Evolutionary conservation across 92 coral and sea anemone genomes (phyloP).

Genomic region (Phenganax marumi): DNA sequence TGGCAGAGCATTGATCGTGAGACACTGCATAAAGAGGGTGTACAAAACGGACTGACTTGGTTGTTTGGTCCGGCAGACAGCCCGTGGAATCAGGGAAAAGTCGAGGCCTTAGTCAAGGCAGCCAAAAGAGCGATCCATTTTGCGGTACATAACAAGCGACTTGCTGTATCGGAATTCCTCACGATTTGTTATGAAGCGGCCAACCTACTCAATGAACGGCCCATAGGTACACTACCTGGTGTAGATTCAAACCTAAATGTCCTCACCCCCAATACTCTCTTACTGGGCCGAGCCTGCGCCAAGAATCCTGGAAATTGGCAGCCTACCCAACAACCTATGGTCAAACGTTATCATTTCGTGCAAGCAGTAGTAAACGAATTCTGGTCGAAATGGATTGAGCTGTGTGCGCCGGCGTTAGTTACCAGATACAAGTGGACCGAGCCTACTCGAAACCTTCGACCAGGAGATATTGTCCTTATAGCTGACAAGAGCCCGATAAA

Average conservation of each 20-base stretch:
- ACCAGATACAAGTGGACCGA: constrained; percentile 38
- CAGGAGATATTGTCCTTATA: constrained; percentile 45
- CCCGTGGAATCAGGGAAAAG: constrained; percentile 73
- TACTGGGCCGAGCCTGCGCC: constrained; percentile 66
- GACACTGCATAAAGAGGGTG: constrained; percentile 40
- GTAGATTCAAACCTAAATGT: constrained; percentile 57
- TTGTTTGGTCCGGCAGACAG: constrained; percentile 66
- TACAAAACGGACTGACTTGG: constrained; percentile 63
- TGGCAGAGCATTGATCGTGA: constrained; percentile 58
- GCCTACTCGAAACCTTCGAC: constrained; percentile 40
- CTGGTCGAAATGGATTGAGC: constrained; percentile 69
- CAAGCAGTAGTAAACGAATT: constrained; percentile 63
- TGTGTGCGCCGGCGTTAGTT: constrained; percentile 45
- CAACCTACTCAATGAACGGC: constrained; percentile 66
- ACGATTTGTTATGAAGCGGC: constrained; percentile 63
- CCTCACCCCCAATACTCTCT: constrained; percentile 66
- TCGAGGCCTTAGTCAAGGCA: constrained; percentile 61
- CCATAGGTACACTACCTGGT: constrained; percentile 63
- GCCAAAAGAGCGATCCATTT: constrained; percentile 72
- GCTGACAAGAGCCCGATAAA: constrained; percentile 46
- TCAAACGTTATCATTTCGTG: constrained; percentile 55
- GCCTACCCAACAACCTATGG: constrained; percentile 30
- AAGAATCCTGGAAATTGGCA: constrained; percentile 66
- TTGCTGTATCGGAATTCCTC: constrained; percentile 64
- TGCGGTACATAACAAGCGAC: constrained; percentile 63